These are phyloP conservation scores for Campoletis raptor DNA, from an alignment of 2,888 invertebrate genomes.

Conservation along the genomic window DNA sequence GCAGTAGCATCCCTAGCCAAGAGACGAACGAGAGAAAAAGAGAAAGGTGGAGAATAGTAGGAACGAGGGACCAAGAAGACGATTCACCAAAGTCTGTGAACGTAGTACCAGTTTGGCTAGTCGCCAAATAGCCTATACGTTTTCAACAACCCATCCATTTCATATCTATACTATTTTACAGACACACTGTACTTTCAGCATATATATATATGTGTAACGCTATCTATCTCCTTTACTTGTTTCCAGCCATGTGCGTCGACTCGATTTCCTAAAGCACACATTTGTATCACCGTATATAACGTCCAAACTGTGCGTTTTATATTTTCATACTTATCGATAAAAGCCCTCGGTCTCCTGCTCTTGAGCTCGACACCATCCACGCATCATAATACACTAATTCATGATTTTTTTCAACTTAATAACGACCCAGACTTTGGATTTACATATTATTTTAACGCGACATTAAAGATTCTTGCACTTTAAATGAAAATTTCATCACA, in stretches of 20 bases:
- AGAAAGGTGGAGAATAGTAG: slow-evolving; percentile 19
- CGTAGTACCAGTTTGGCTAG: slow-evolving; percentile 75
- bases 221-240: slow-evolving; percentile 31
- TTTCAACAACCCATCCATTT: slow-evolving; percentile 63
- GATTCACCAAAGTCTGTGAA: slow-evolving; percentile 59
- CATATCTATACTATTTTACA: slow-evolving; percentile 52
- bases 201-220: not conserved
- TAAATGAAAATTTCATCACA: not conserved
- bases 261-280: slow-evolving; percentile 6
- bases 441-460: not conserved
- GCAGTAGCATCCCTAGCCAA: slow-evolving; percentile 42
- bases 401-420: not conserved
- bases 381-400: slow-evolving; percentile 1
- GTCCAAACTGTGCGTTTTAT: not conserved
- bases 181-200: not conserved
- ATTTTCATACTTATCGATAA: slow-evolving; percentile 16
- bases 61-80: slow-evolving; percentile 49
- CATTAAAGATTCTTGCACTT: not conserved
- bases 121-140: slow-evolving; percentile 79
- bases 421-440: not conserved
- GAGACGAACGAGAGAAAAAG: slow-evolving; percentile 18
- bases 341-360: not conserved
- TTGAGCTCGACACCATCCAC: not conserved
- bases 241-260: slow-evolving; percentile 14
- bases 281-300: not conserved